Evolutionary conservation across 2,113 vertebrate genomes (phyloP), one percentile per base, ranked within the genome.

Genomic region (Larimichthys crocea): DNA sequence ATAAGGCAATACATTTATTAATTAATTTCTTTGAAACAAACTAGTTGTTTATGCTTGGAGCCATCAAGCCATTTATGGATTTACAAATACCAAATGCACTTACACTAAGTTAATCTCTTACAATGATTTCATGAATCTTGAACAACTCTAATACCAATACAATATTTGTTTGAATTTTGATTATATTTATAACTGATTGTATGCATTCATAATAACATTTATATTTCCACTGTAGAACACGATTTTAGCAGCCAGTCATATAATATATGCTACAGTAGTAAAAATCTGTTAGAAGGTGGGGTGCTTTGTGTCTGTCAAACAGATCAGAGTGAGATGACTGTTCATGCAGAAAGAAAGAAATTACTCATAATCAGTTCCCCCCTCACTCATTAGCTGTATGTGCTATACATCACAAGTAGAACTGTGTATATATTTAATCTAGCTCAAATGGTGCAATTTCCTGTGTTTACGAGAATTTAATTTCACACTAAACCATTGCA

Each of bases 391-490:
- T 89, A 89, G 80, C 77, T 70, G 56, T 40, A 56, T 76, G 74
- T 71, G 67, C 62, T 61, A 82, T 85, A 69, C 80, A 91, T 91
- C 89, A 90, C 44, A 74, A 61, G 50, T 31, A 57, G 24, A 81
- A 55, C 67, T 48, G 48, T 75, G 64, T 85, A 65, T 89, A 56
- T 76, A 57, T 81, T 84, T 67, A 79, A 79, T 83, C 29, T 22
- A 52, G 60, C 42, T 82, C 53, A 82, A 89, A 80, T 74, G 63
- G 70, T 73, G 60, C 71, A 75, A 80, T 91, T 92, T 90, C 87
- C 86, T 82, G 48, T 88, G 85, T 90, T 92, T 89, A 64, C 66
- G n/a, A 68, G n/a, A 79, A 31, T 81, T 73, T 71, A 64, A 79
- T 84, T 77, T 82, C 62, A 67, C 84, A 40, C 63, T 74, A 63